Evolutionary conservation across 2,888 invertebrate species (phyloP), one percentile per base, ranked within the genome.

Genomic region (Spilarctia lutea): DNA sequence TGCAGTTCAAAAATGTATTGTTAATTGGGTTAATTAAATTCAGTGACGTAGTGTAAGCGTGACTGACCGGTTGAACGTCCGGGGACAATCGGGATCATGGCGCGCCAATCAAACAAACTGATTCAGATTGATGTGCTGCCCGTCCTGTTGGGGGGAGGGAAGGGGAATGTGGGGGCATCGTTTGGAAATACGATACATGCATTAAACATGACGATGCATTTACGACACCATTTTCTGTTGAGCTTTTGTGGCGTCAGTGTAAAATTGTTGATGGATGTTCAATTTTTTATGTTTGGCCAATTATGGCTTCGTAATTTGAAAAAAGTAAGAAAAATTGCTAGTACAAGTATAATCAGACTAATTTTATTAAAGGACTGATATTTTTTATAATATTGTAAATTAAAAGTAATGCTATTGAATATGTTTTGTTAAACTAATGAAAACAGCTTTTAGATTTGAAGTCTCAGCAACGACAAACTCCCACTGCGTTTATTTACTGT

Each of bases 61-160:
- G 73, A 75, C 52, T 80, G 76, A 30, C 71, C 39, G 80, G 72
- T 80, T 82, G 85, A 86, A 83, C 80, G 79, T 71, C 80, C 77
- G 71, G 82, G 82, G 84, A 81, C 82, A 65, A 60, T 72, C 76
- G 80, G 87, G 88, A 86, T 88, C 87, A 83, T 73, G 83, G 81
- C 79, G 79, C 83, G 83, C 85, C 87, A 86, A 89, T 88, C 89
- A 89, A 84, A 78, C 83, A 82, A 81, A 83, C 87, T 88, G 88
- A 89, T 91, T 88, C 88, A 88, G 91, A 91, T 91, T 90, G 91
- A 91, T 91, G 91, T 86, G 82, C 83, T 76, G 80, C 74, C 80
- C 71, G 39, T 27, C 48, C 30, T 42, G 65, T n/a, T 63, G 65
- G 68, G 35, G 30, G 8, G 39, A n/a, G 65, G 52, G 52, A n/a